Base-by-base conservation (phyloP, 1,140 invertebrate species). In the Micrasema longulum region DNA sequence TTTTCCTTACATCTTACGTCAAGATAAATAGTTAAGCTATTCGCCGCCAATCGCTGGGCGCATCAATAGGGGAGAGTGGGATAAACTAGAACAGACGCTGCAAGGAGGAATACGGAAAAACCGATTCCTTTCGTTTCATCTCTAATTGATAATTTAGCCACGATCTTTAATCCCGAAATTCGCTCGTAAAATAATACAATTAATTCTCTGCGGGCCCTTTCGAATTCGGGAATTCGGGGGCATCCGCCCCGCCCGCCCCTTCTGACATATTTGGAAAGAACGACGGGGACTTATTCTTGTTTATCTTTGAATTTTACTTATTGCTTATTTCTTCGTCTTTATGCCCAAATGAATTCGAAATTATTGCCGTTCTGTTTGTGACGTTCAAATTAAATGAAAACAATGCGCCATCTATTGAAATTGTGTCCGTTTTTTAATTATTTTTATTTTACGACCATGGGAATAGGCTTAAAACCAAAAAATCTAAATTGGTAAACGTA, bases 71-170 rank as follows among this genome's bases (percentile, higher is more conserved):
- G 69, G 47, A 53, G 45, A 43, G 18, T 20, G 45, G 71, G 36
- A 35, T 43, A 66, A 60, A 52, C 43, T 68, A 35, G 65, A 72
- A 16, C 64, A 57, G 36, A 18, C 65, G 41, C 36, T 43, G 65
- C 35, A 68, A 68, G 65, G 55, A 45, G 65, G 70, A 75, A 75
- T 69, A 75, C 63, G 65, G 74, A 75, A 75, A 72, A 75, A 66
- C 72, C 75, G 71, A 75, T 66, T 75, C 72, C 77, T 74, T 48
- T 60, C 77, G 76, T 82, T 83, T 80, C 81, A 82, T 75, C 70
- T 82, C 78, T 83, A 83, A 84, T 84, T 85, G 83, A 83, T 83
- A 83, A 85, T 84, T 84, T 82, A 81, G 82, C 80, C 79, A 77
- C 80, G 80, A 81, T 80, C 81, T 79, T 81, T 82, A 80, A 81